Evolutionary conservation across 2,113 vertebrate species (phyloP).

Genomic region (Speoplatyrhinus poulsoni): DNA sequence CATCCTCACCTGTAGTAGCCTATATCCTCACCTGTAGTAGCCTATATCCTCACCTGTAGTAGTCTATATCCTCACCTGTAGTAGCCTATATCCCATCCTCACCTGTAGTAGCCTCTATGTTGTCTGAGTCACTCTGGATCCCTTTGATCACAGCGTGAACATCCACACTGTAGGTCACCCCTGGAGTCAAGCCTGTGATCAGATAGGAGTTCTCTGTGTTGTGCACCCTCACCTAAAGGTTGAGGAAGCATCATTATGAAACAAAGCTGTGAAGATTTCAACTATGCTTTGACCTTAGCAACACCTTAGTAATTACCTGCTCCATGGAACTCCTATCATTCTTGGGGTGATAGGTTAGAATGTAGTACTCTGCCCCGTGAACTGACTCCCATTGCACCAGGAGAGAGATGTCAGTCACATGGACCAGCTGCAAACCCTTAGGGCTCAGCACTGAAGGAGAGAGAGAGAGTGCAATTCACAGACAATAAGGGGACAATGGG

Average conservation of each 20-base stretch:
- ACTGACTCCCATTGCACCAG: constrained; percentile 82
- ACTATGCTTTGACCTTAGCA: background rate
- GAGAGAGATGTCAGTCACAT: constrained; percentile 78
- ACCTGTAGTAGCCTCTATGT: constrained; percentile 82
- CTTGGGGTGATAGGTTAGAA: constrained; percentile 80
- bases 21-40: too few species aligned
- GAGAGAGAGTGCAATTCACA: background rate
- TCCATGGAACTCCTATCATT: constrained; percentile 59
- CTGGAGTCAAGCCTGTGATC: constrained; percentile 75
- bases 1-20: too few species aligned
- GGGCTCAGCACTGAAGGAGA: constrained; percentile 74
- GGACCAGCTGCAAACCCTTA: constrained; percentile 78
- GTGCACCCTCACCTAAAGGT: constrained; percentile 62
- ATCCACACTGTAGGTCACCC: constrained; percentile 78
- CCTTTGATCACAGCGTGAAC: constrained; percentile 78
- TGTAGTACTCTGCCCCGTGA: constrained; percentile 79
- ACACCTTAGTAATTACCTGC: constrained; percentile 49
- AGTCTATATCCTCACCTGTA: background rate
- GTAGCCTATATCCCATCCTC: background rate
- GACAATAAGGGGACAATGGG: background rate
- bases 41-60: background rate
- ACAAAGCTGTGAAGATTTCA: background rate
- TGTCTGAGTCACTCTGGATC: constrained; percentile 74
- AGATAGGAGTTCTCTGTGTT: constrained; percentile 79
- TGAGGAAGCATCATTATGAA: background rate